Base-by-base conservation (phyloP, 2,113 vertebrate species). In the Pollimyrus isidori region DNA sequence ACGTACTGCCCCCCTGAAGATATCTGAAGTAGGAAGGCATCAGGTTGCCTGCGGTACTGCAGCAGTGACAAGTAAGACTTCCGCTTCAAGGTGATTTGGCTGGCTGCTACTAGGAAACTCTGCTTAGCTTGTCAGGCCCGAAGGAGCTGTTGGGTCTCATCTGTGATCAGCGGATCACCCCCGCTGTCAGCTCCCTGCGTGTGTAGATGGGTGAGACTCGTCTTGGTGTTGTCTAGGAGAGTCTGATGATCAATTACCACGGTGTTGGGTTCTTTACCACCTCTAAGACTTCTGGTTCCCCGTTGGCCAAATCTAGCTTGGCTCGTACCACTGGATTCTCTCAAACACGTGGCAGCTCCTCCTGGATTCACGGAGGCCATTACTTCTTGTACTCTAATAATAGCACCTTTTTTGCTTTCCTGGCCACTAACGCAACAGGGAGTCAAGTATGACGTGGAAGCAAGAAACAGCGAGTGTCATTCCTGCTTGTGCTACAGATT, bases 351-450 rank as follows among this genome's bases (percentile, higher is more conserved):
- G 35, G 73, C 73, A 80, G 35, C 35, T 80, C 69, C 69, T 35
- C 13, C 15, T 10, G 35, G 73, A 13, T 80, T 80, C 73, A 76
- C 49, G 49, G 65, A 50, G 73, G 73, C 52, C 90, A 89, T 65
- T 48, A 85, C 46, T 85, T 11, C 21, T 46, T 7, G 21, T 45
- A 4, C 21, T 85, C 91, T 89, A 90, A 91, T 93, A 92, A 93
- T 90, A 93, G 56, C 89, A 89, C 39, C 80, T 11, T 53, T 39
- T 90, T 80, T 86, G 87, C 88, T 91, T 89, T 88, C 90, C 86
- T 50, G 0, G 26, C 76, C 52, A 42, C 92, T 91, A 89, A 39
- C 82, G 89, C 83, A 3, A 19, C 86, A 69, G 89, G 30, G 30
- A 69, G 50, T 76, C 69, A 88, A 15, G 87, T 90, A 90, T 30